A percentile compares a stretch with the other conserved stretches of the same genome.
Conservation (phyloP, 1,140 invertebrate species). For the Proctacanthus coquilletti region DNA sequence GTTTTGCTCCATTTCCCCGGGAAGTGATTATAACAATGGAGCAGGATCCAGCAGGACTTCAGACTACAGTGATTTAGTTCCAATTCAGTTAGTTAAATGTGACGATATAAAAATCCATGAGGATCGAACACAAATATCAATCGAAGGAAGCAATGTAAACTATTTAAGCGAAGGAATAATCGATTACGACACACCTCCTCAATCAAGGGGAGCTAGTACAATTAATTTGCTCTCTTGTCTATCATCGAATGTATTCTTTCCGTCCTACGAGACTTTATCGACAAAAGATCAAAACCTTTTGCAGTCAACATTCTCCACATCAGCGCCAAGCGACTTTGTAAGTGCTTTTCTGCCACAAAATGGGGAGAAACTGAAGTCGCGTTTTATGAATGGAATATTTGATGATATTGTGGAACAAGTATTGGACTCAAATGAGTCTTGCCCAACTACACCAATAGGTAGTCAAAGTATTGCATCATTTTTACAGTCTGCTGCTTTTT, state of each 20-base stretch:
- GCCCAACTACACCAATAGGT: slow-evolving; percentile 30
- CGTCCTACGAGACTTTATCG: slow-evolving; percentile 10
- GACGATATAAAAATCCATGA: slow-evolving; percentile 8
- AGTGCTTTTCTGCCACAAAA: slow-evolving; percentile 25
- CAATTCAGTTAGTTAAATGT: slow-evolving; percentile 5
- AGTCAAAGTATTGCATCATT: slow-evolving; percentile 63
- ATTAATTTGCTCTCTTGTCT: slow-evolving; percentile 9
- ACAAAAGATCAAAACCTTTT: not conserved
- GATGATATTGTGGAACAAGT: slow-evolving; percentile 39
- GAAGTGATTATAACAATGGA: too few species aligned
- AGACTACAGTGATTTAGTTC: not conserved
- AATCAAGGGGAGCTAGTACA: slow-evolving; percentile 21
- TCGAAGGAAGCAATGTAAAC: too few species aligned
- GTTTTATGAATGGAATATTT: slow-evolving; percentile 43
- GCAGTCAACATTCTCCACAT: not conserved
- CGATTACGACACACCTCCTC: slow-evolving; percentile 13
- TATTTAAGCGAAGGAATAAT: too few species aligned
- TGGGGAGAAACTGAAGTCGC: slow-evolving; percentile 36
- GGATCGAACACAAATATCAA: too few species aligned
- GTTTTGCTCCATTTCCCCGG: too few species aligned
- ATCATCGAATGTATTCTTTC: not conserved
- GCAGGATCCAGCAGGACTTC: too few species aligned
- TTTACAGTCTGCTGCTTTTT: slow-evolving; percentile 53
- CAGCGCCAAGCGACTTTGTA: slow-evolving; percentile 9
- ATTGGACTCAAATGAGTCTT: slow-evolving; percentile 31